Conservation (phyloP, 2,888 invertebrate genomes). For the Idaea aversata region DNA sequence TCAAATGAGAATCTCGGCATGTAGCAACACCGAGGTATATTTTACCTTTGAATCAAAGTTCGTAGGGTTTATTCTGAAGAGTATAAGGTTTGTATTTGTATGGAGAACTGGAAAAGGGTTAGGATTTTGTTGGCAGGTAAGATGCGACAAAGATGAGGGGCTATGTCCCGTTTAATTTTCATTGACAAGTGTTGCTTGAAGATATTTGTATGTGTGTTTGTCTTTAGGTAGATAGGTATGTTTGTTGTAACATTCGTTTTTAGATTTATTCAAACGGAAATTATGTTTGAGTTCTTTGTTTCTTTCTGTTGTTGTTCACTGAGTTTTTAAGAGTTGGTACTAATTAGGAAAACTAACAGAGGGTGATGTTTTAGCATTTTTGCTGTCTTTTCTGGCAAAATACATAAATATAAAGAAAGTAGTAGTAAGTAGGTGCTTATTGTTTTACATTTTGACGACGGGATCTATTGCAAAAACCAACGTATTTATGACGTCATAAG, state of each 20-base stretch:
- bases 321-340: neutral
- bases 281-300: neutral
- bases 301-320: neutral
- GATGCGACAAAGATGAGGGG: neutral
- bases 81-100: neutral
- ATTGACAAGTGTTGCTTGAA: neutral
- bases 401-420: too few relatives aligned
- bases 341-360: neutral
- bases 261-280: neutral
- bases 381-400: neutral
- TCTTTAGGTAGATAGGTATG: neutral
- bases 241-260: neutral
- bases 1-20: slow-evolving; percentile 49
- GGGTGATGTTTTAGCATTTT: neutral
- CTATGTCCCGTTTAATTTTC: neutral
- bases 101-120: slow-evolving; percentile 1
- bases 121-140: neutral
- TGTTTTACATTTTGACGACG: too few relatives aligned
- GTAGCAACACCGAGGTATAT: neutral
- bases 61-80: neutral
- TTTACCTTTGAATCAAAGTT: neutral
- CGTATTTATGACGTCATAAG: too few relatives aligned
- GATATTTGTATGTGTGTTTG: neutral
- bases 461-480: too few relatives aligned
- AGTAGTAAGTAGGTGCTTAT: too few relatives aligned